Conservation (phyloP, 2,888 invertebrate genomes). For the Emesis furor region DNA sequence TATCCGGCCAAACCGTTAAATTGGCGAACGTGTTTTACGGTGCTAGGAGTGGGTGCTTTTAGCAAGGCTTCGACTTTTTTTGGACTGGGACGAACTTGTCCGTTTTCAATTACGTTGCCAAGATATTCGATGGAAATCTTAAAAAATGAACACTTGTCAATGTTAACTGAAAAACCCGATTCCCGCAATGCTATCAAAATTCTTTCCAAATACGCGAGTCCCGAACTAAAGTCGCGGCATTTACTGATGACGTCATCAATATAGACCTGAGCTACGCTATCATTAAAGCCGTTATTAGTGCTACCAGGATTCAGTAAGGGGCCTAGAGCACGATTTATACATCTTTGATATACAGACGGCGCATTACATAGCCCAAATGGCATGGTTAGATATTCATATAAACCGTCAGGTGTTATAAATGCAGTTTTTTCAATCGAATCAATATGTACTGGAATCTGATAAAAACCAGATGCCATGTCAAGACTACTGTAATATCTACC, state of each 20-base stretch:
- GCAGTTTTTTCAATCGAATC: conserved; percentile 61
- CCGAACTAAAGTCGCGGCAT: conserved; percentile 48
- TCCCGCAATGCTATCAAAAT: too few species aligned
- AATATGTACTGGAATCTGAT: conserved; percentile 63
- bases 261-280: conserved; percentile 66
- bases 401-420: conserved; percentile 74
- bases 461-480: conserved; percentile 69
- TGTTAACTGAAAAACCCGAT: too few species aligned
- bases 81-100: conserved; percentile 37
- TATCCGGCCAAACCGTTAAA: conserved; percentile 66
- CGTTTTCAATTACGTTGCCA: conserved; percentile 59
- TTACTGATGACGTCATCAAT: conserved; percentile 74
- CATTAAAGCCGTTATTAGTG: conserved; percentile 8
- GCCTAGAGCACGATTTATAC: conserved; percentile 54
- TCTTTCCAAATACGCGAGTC: conserved; percentile 33
- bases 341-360: conserved; percentile 66
- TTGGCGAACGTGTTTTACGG: conserved; percentile 70
- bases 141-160: conserved; percentile 68
- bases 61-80: conserved; percentile 73
- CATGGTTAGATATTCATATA: not conserved
- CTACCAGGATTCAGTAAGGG: conserved; percentile 11
- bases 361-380: conserved; percentile 65
- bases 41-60: conserved; percentile 72
- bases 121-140: conserved; percentile 70
- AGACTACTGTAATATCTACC: conserved; percentile 49